phyloP scores from a whole-genome alignment of 2,113 vertebrate species.

The Recurvirostra avosetta region DNA sequence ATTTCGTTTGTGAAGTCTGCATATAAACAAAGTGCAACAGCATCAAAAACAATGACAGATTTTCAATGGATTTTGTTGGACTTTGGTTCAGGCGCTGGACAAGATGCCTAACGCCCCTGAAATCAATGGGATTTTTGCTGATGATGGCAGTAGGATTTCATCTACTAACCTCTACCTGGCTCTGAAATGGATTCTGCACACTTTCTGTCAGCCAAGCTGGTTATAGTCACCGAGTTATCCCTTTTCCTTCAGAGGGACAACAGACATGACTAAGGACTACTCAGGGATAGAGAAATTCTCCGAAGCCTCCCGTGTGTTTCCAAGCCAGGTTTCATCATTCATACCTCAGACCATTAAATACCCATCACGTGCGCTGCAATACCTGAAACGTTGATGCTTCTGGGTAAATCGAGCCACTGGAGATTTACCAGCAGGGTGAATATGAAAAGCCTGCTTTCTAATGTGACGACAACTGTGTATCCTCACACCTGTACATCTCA shows the following conservation, averaged over 20 bases:
- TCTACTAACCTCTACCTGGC: not conserved
- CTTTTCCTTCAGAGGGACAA: not conserved
- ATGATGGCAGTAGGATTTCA: not conserved
- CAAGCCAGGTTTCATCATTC: not conserved
- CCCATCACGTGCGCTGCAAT: not conserved
- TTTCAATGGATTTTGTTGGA: not conserved
- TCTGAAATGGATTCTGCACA: not conserved
- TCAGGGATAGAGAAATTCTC: not conserved
- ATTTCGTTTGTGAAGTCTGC: not conserved
- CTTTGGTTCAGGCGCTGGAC: not conserved
- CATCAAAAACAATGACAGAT: not conserved
- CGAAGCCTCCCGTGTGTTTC: not conserved
- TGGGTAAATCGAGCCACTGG: not conserved
- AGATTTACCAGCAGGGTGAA: not conserved
- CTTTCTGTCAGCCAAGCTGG: not conserved
- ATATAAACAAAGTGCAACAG: not conserved
- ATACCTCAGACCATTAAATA: not conserved
- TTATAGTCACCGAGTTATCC: not conserved
- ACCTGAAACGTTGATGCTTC: not conserved
- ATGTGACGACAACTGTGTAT: not conserved
- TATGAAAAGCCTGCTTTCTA: not conserved
- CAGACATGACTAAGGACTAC: not conserved
- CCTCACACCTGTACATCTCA: not conserved
- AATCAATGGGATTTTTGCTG: not conserved
- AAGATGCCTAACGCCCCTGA: not conserved